These are phyloP conservation scores for Ostrea denselamellosa DNA, from an alignment of 1,140 invertebrate genomes.

Conservation along the genomic window DNA sequence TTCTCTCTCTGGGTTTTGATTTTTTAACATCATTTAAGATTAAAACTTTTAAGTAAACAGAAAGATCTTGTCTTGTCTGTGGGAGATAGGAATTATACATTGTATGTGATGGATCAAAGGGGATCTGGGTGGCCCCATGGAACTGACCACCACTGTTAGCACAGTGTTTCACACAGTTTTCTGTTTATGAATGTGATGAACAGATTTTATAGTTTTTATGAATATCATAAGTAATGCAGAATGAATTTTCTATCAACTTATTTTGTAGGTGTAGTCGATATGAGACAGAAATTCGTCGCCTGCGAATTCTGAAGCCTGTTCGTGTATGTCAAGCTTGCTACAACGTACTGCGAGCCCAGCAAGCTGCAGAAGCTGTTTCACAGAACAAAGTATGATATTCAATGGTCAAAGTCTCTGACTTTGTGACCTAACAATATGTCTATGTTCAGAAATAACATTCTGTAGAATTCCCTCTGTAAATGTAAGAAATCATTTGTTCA, in stretches of 20 bases:
- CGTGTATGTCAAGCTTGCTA: slow-evolving; percentile 94
- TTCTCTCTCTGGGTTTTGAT: too few relatives aligned
- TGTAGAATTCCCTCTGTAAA: neutral
- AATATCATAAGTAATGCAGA: neutral
- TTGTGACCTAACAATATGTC: neutral
- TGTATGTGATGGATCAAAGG: too few relatives aligned
- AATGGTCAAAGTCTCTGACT: neutral
- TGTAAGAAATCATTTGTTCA: neutral
- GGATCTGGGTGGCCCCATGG: too few relatives aligned
- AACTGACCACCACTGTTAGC: too few relatives aligned
- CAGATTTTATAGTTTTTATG: too few relatives aligned
- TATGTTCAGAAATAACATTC: neutral
- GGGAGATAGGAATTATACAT: too few relatives aligned
- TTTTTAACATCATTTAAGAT: too few relatives aligned
- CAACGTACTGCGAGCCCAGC: slow-evolving; percentile 58
- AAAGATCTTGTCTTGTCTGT: too few relatives aligned
- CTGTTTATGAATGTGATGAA: too few relatives aligned
- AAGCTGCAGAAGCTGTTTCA: slow-evolving; percentile 36
- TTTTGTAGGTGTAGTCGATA: slow-evolving; percentile 90
- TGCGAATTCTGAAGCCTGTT: slow-evolving; percentile 93
- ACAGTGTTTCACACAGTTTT: too few relatives aligned
- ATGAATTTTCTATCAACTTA: neutral
- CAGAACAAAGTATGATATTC: slow-evolving; percentile 11
- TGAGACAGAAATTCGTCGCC: slow-evolving; percentile 94
- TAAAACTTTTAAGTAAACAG: too few relatives aligned